phyloP scores from a whole-genome alignment of 2,888 invertebrate genomes.

The Polydrusus tereticollis region DNA sequence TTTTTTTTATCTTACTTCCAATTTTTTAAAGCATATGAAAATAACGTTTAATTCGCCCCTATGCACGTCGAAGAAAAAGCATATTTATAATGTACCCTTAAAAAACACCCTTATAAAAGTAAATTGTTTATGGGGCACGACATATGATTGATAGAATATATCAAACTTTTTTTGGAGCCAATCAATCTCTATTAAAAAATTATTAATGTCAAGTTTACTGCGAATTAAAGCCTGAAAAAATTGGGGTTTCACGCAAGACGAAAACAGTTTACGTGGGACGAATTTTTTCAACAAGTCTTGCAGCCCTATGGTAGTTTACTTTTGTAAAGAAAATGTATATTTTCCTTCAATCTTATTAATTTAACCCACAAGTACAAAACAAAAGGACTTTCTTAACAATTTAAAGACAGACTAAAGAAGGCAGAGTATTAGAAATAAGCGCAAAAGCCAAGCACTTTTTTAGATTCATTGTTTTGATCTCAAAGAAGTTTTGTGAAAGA shows the following conservation, averaged over 20 bases:
- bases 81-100: constrained; percentile 2
- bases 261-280: neutral
- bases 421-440: neutral
- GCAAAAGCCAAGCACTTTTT: neutral
- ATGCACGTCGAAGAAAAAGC: neutral
- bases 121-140: constrained; percentile 28
- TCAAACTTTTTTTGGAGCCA: constrained; percentile 30
- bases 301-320: neutral
- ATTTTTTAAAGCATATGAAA: neutral
- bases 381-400: too few species aligned
- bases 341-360: neutral
- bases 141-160: constrained; percentile 35
- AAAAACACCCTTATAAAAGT: constrained; percentile 23
- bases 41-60: neutral
- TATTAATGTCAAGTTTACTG: constrained; percentile 35
- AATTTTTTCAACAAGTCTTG: neutral
- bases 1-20: neutral
- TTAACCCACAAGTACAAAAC: too few species aligned
- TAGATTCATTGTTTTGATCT: neutral
- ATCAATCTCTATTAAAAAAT: constrained; percentile 39
- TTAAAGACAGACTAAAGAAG: neutral
- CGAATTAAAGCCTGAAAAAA: constrained; percentile 20
- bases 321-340: neutral
- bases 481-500: too few species aligned
- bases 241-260: constrained; percentile 4